Conservation (phyloP, 37 sponge, comb jelly and placozoan species). For the Halisarca cf. caerulea region DNA sequence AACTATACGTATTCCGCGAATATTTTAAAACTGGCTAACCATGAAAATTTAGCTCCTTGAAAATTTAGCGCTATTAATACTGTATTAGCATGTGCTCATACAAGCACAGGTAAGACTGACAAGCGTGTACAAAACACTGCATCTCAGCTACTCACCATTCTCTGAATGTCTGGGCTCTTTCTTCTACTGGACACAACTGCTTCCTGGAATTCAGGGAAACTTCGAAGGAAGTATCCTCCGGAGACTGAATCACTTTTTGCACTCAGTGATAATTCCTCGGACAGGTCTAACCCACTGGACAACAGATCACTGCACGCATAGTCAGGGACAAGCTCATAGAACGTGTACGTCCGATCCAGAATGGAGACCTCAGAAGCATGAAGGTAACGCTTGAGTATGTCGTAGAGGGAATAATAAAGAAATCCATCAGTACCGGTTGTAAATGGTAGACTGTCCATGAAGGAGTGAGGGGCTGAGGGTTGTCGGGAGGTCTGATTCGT, state of each 20-base stretch:
- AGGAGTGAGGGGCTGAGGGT: neutral
- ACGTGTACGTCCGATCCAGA: too few relatives aligned
- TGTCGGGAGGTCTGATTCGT: neutral
- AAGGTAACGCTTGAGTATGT: neutral
- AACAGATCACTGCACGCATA: neutral
- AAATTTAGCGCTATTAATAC: too few relatives aligned
- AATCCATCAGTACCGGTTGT: neutral
- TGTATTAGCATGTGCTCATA: too few relatives aligned
- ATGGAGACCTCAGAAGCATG: neutral
- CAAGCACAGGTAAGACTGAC: too few relatives aligned
- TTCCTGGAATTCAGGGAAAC: constrained; percentile 5
- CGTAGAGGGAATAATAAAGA: neutral
- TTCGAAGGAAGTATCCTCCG: neutral
- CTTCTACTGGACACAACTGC: neutral
- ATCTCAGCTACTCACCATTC: neutral
- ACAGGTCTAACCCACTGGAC: neutral
- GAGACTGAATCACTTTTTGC: neutral
- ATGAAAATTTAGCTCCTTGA: too few relatives aligned
- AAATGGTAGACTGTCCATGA: neutral
- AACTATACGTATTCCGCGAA: too few relatives aligned
- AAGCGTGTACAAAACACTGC: neutral
- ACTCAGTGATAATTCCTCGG: neutral
- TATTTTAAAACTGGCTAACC: too few relatives aligned
- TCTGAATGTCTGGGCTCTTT: neutral
- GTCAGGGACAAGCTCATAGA: neutral